These are phyloP conservation scores for Tapirus indicus DNA, from an alignment of 2,797 vertebrate genomes.

Conservation along the genomic window DNA sequence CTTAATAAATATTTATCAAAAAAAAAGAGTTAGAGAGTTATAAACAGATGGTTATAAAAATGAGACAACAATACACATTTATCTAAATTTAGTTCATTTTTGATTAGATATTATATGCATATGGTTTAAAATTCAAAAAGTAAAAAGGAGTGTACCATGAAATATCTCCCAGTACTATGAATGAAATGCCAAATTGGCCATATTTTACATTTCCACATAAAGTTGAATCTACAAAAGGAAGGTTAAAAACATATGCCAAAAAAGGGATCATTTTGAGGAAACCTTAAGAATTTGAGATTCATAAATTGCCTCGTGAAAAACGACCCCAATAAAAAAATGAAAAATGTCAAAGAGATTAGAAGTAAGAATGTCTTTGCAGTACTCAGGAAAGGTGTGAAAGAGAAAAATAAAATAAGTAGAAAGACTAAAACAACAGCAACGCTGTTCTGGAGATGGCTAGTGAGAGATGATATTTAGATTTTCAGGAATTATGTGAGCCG, in stretches of 20 bases:
- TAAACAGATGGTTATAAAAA: background rate
- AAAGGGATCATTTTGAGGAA: background rate
- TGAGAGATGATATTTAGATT: background rate
- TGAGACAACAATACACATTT: background rate
- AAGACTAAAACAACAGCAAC: background rate
- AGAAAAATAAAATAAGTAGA: background rate
- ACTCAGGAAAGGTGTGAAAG: background rate
- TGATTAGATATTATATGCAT: background rate
- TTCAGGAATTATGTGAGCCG: background rate
- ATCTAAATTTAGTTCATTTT: background rate
- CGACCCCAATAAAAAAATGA: background rate
- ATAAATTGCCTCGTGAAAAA: background rate
- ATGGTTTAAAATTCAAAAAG: background rate
- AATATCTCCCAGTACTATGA: background rate
- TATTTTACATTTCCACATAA: background rate
- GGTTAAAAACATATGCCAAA: background rate
- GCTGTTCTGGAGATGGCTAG: background rate
- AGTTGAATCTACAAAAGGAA: background rate
- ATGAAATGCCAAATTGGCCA: background rate
- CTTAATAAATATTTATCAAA: background rate
- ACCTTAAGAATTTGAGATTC: background rate
- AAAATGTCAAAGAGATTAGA: background rate
- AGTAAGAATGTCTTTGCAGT: background rate
- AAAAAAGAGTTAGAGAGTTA: background rate
- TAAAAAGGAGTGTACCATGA: background rate